These are phyloP conservation scores for Saturnia pavonia DNA, from an alignment of 2,888 invertebrate genomes.

Conservation along the genomic window DNA sequence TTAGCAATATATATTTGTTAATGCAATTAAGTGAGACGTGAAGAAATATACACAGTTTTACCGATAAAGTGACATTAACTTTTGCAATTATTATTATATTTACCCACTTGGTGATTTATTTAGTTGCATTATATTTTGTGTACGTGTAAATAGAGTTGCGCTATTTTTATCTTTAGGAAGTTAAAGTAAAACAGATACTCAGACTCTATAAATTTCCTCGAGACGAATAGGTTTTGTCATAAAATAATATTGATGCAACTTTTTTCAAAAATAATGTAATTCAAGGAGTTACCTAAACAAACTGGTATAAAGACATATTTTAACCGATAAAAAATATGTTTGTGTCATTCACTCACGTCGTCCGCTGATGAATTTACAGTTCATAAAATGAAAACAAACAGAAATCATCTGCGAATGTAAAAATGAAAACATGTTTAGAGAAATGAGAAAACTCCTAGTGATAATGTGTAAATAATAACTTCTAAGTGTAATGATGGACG, in stretches of 20 bases:
- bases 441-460: not conserved
- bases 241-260: too few relatives aligned
- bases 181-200: not conserved
- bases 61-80: conserved; percentile 9
- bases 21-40: conserved; percentile 4
- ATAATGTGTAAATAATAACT: not conserved
- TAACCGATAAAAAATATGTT: not conserved
- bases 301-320: not conserved
- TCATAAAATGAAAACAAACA: not conserved
- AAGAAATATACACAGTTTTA: not conserved
- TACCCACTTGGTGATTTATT: not conserved
- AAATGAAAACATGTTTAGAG: not conserved
- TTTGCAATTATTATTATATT: not conserved
- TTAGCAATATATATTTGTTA: not conserved
- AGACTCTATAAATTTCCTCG: not conserved
- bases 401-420: not conserved
- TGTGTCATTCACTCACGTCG: not conserved
- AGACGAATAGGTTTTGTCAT: too few relatives aligned
- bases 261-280: too few relatives aligned
- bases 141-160: not conserved
- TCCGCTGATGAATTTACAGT: not conserved
- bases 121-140: not conserved
- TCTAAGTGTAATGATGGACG: not conserved
- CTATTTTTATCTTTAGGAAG: not conserved
- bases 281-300: too few relatives aligned